Evolutionary conservation across 2,888 invertebrate species (phyloP), one percentile per base, ranked within the genome.

Genomic region (Antheraea assamensis): DNA sequence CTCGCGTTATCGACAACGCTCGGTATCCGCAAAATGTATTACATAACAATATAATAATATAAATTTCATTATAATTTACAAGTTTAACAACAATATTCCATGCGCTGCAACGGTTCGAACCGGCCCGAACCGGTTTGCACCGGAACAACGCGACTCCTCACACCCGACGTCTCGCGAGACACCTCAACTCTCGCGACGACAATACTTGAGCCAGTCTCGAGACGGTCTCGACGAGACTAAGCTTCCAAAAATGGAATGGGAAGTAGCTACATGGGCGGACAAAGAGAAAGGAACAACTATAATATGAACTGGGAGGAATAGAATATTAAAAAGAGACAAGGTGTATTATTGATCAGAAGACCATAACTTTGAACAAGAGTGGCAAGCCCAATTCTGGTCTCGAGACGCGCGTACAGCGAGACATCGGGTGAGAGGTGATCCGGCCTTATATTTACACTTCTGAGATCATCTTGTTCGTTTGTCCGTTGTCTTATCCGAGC

Each of bases 41-140:
- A 61, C 27, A 15, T 27, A 61, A 61, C 27, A 61, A 61, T 27
- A 58, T 24, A 24, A 5, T 58, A 24, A 58, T 58, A 58, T 58
- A 58, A 58, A 24, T 58, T 70, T n/a, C 13, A 42, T 31, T 42
- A 24, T 49, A 70, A 70, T 70, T 35, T 70, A 70, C 70, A 47
- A 42, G 24, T 70, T 17, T 24, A 70, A 70, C 47, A 70, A 70
- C 17, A 47, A 47, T 70, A 35, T 47, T 24, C 70, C 17, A 70
- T 70, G 31, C 21, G 68, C 8, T 68, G 1, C 21, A 21, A 1
- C 35, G 31, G 35, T 7, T 17, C 49, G 10, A 71, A 47, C 10
- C 35, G 31, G 35, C 0, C 15, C 49, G 10, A 71, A 47, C 24
- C 35, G 31, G 35, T 10, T 27, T 17, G 13, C 24, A 47, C 27